A percentile compares a stretch with the other conserved stretches of the same genome.
phyloP scores from a whole-genome alignment of 2,113 vertebrate genomes.

The Mastomys natalensis region DNA sequence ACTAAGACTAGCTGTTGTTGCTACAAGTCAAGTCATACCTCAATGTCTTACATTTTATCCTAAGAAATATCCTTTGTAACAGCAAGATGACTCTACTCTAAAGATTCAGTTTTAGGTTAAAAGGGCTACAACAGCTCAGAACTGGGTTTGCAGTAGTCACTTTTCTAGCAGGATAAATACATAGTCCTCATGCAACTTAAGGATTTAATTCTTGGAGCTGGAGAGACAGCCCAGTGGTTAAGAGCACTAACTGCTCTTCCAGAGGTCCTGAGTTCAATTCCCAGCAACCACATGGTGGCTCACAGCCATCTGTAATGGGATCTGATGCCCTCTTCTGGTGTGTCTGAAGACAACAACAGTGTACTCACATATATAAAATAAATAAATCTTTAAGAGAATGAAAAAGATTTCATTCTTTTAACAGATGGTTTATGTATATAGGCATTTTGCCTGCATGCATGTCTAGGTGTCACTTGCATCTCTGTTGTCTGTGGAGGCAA shows the following conservation, averaged over 20 bases:
- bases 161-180: not conserved
- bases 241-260: too few relatives aligned
- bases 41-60: not conserved
- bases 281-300: too few relatives aligned
- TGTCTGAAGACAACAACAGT: too few relatives aligned
- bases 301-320: too few relatives aligned
- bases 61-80: not conserved
- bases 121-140: not conserved
- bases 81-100: not conserved
- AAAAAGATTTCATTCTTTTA: too few relatives aligned
- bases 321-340: too few relatives aligned
- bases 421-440: too few relatives aligned
- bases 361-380: too few relatives aligned
- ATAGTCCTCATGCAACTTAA: not conserved
- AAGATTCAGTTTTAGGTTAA: not conserved
- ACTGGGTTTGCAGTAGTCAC: not conserved
- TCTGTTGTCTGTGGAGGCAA: not conserved
- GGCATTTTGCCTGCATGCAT: not conserved
- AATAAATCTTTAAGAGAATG: too few relatives aligned
- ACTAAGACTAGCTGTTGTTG: not conserved
- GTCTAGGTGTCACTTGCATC: not conserved
- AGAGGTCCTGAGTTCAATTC: too few relatives aligned
- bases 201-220: not conserved
- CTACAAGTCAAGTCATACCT: not conserved
- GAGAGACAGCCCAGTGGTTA: too few relatives aligned